phyloP scores from a whole-genome alignment of 2,888 invertebrate genomes.

The Cheiracanthium punctorium region DNA sequence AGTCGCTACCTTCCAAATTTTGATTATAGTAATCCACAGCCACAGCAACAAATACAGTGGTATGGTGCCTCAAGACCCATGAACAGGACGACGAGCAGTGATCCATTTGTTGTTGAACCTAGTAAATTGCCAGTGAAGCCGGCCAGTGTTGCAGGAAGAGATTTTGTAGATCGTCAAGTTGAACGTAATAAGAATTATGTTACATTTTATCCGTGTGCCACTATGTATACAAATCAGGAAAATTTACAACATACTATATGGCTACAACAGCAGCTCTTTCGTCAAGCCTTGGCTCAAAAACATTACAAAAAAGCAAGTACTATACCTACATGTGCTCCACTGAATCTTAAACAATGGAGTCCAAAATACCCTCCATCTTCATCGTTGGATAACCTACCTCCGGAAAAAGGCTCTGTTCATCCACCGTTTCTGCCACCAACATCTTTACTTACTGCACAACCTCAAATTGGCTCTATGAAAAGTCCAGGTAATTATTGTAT shows the following conservation, averaged over 20 bases:
- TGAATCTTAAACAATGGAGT: conserved; percentile 49
- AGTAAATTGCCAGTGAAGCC: conserved; percentile 47
- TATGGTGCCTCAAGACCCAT: conserved; percentile 39
- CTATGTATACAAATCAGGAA: conserved; percentile 84
- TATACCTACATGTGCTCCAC: conserved; percentile 55
- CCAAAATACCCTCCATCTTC: conserved; percentile 61
- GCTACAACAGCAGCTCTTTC: conserved; percentile 82
- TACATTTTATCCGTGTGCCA: conserved; percentile 77
- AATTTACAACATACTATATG: conserved; percentile 83
- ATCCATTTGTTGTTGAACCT: conserved; percentile 53
- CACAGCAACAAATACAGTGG: conserved; percentile 57
- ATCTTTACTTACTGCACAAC: conserved; percentile 12
- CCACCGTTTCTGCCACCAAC: conserved; percentile 29
- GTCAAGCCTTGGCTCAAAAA: conserved; percentile 73
- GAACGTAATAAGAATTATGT: conserved; percentile 64
- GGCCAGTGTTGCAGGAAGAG: conserved; percentile 45
- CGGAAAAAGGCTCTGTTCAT: conserved; percentile 19
- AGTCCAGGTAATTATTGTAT: conserved; percentile 41
- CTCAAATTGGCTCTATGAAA: conserved; percentile 26
- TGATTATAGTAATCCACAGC: conserved; percentile 28
- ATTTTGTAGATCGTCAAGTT: conserved; percentile 49
- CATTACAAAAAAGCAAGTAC: conserved; percentile 62
- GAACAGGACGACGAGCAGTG: conserved; percentile 54
- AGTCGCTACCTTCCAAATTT: conserved; percentile 42
- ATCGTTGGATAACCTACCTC: conserved; percentile 41